Percentiles rank a stretch among this genome's conserved stretches.
Evolutionary conservation across 2,113 vertebrate genomes (phyloP).

Genomic region (Tautogolabrus adspersus): DNA sequence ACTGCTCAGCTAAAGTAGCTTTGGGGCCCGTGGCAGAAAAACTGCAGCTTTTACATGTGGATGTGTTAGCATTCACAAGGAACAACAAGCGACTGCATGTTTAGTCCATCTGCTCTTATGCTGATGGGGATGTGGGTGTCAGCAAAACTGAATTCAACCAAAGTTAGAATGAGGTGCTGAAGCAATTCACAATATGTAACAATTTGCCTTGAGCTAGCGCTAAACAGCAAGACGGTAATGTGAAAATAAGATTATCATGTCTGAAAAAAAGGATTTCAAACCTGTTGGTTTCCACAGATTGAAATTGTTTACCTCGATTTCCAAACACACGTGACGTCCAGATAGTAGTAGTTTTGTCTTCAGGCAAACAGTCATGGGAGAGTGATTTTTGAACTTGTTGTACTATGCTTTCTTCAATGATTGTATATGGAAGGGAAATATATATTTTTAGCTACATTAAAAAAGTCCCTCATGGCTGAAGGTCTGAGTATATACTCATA

Average conservation of each 20-base stretch:
- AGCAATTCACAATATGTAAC: constrained; percentile 30
- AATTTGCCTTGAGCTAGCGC: constrained; percentile 1
- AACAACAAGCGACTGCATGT: constrained; percentile 24
- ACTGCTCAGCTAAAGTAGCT: constrained; percentile 35
- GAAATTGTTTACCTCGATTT: neutral
- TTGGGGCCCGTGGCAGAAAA: neutral
- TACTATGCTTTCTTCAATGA: no score
- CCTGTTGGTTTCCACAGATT: neutral
- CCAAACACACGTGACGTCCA: neutral
- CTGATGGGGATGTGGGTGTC: constrained; percentile 10
- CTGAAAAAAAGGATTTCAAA: neutral
- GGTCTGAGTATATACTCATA: constrained; percentile 30
- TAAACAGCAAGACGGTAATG: neutral
- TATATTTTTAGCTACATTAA: no score
- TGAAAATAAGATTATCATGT: neutral
- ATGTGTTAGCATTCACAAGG: constrained; percentile 12
- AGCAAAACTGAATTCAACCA: constrained; percentile 19
- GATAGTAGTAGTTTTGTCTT: neutral
- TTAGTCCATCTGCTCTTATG: constrained; percentile 42
- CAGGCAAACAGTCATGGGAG: neutral
- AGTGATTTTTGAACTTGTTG: neutral
- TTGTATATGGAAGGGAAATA: neutral
- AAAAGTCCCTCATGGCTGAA: neutral
- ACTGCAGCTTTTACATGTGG: neutral
- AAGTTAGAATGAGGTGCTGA: constrained; percentile 8